Evolutionary conservation across 2,888 invertebrate genomes (phyloP).

Genomic region (Endotricha flammealis): DNA sequence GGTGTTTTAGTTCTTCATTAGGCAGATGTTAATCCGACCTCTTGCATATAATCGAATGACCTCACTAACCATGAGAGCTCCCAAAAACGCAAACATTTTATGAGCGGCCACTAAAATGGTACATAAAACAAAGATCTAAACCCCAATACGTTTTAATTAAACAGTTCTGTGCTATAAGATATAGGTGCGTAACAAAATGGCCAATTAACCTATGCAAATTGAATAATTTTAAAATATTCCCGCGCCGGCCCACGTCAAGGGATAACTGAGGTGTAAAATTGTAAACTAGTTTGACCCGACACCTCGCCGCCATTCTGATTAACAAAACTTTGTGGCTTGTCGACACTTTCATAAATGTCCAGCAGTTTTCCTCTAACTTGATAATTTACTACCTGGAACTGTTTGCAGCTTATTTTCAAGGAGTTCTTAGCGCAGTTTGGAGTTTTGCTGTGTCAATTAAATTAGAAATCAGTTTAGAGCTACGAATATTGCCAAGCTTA

Average conservation of each 20-base stretch:
- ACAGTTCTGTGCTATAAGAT: conserved; percentile 5
- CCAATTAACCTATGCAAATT: conserved; percentile 56
- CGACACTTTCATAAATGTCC: conserved; percentile 50
- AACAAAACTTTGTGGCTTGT: conserved; percentile 56
- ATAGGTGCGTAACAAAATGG: conserved; percentile 35
- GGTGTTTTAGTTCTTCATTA: no score
- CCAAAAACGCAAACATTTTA: conserved; percentile 4
- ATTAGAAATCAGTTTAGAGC: background rate
- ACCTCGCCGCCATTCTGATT: conserved; percentile 52
- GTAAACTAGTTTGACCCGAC: conserved; percentile 48
- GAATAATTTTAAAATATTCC: conserved; percentile 61
- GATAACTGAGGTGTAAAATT: conserved; percentile 47
- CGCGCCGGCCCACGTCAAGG: conserved; percentile 37
- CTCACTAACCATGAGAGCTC: no score
- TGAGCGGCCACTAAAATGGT: background rate
- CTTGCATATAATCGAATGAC: no score
- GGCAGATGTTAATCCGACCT: no score
- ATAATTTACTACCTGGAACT: conserved; percentile 1
- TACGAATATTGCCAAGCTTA: no score
- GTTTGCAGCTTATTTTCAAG: conserved; percentile 4
- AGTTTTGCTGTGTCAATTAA: background rate
- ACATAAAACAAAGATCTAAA: conserved; percentile 1
- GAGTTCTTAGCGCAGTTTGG: background rate
- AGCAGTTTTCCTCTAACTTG: conserved; percentile 43
- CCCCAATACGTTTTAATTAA: conserved; percentile 7